Evolutionary conservation across 2,888 invertebrate genomes (phyloP), one percentile per base, ranked within the genome.

Genomic region (Tiliacea citrago): DNA sequence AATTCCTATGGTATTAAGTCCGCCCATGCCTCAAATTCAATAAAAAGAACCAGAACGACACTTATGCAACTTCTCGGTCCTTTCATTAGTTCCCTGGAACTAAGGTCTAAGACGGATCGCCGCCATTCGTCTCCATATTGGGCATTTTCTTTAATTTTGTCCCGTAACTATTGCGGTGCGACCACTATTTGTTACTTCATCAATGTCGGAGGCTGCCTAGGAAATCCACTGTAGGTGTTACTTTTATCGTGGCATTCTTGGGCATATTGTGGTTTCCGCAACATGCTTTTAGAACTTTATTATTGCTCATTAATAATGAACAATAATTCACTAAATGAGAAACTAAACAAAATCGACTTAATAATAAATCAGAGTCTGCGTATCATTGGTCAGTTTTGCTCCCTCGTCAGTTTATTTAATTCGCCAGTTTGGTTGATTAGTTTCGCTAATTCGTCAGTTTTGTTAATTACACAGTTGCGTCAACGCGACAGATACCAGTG

Each of bases 111-210:
- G 89, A 90, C 75, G 84, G 84, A 90, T 88, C 47, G 81, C 67
- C 24, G 58, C 82, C 85, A 90, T 90, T 88, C 81, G 84, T 90
- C 90, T 90, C 82, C 72, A 82, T 88, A 85, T 84, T 77, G 84
- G 85, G 76, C 78, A 79, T 83, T 86, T 89, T 87, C 86, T 84
- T 84, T 88, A 89, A 89, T 89, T 89, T 88, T 86, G 82, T 86
- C 90, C 84, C 71, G 71, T 75, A 68, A 79, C 82, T 79, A 71
- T 75, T 79, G 82, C 58, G 78, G 69, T 68, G 68, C 35, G 60
- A 63, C 77, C 66, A 74, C 72, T 71, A 68, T 85, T 79, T 79
- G 76, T 85, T 86, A 83, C 83, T 84, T 83, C 72, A 73, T 86
- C 86, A 84, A 80, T 53, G 86, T 83, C 84, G 80, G 21, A 16